Base-by-base conservation (phyloP, 2,797 vertebrate genomes). In the Esox lucius region DNA sequence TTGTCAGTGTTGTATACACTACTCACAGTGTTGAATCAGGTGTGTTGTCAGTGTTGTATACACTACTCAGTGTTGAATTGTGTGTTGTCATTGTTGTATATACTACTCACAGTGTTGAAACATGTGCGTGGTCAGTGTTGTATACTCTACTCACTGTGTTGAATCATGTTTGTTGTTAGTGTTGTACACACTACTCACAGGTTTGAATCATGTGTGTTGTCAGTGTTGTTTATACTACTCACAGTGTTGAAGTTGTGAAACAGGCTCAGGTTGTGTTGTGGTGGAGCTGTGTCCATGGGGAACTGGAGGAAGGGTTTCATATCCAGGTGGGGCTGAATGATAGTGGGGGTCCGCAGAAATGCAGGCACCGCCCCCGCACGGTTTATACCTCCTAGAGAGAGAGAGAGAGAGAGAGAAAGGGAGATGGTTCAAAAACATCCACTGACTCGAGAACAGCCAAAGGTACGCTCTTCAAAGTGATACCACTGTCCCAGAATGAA, bases 271-370 rank as follows among this genome's bases (percentile, higher is more conserved):
- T 90, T 91, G 89, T 93, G 94, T 0, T 88, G 90, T 56, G 94
- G 93, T 5, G 94, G 95, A 42, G 93, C 76, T 0, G 95, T 95
- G 78, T 97, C 96, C 91, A 97, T 87, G 66, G 95, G 95, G 83
- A 96, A 96, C 84, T 95, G 95, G 80, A 97, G 90, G 85, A 96
- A 96, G 75, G 93, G 95, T 89, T 97, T 97, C 91, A 97, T 93
- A 90, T 96, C 96, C 91, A 97, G 89, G 33, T 95, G 95, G 9
- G 95, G 94, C 90, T 95, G 96, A 78, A 95, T 90, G 87, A 95
- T 61, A 0, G 95, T 88, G 61, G 95, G 95, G 81, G 95, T 95
- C 79, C 96, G 93, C 91, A 97, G 87, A 89, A 96, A 94, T 4
- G 95, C 91, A 3, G 96, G 95, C 83, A 97, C 88, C 19, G 93